Evolutionary conservation across 2,797 vertebrate genomes (phyloP).

Genomic region (Sardinella longiceps): DNA sequence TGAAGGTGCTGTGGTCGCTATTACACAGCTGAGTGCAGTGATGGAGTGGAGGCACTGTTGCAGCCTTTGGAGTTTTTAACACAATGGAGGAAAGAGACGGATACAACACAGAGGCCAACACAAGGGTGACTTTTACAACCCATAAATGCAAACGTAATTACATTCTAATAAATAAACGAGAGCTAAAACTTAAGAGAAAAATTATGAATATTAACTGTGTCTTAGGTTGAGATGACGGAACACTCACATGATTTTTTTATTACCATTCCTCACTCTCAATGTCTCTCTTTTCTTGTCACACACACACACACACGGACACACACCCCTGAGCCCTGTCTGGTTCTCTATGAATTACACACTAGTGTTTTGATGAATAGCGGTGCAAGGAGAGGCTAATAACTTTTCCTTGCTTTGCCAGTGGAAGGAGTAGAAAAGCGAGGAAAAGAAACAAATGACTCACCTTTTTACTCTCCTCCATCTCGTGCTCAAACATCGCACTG

Average conservation of each 20-base stretch:
- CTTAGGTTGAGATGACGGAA: background rate
- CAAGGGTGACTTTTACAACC: background rate
- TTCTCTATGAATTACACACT: no score
- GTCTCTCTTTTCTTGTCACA: background rate
- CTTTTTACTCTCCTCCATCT: constrained; percentile 93
- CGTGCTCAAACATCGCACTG: constrained; percentile 92
- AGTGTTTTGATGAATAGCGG: background rate
- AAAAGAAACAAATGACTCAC: constrained; percentile 65
- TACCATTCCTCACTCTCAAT: no score
- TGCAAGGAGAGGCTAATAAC: background rate
- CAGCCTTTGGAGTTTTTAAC: background rate
- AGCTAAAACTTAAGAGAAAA: no score
- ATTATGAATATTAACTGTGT: no score
- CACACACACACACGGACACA: background rate
- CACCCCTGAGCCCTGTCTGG: background rate
- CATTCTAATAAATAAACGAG: no score
- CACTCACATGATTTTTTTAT: background rate
- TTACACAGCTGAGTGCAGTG: constrained; percentile 27
- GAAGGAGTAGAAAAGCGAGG: background rate
- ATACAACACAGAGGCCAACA: background rate
- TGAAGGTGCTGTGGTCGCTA: constrained; percentile 13
- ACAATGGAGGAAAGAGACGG: constrained; percentile 15
- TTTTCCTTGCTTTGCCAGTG: background rate
- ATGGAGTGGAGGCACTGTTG: background rate
- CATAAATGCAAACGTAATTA: no score